Conservation (phyloP, 2,888 invertebrate genomes). For the Trichogramma dendrolimi region DNA sequence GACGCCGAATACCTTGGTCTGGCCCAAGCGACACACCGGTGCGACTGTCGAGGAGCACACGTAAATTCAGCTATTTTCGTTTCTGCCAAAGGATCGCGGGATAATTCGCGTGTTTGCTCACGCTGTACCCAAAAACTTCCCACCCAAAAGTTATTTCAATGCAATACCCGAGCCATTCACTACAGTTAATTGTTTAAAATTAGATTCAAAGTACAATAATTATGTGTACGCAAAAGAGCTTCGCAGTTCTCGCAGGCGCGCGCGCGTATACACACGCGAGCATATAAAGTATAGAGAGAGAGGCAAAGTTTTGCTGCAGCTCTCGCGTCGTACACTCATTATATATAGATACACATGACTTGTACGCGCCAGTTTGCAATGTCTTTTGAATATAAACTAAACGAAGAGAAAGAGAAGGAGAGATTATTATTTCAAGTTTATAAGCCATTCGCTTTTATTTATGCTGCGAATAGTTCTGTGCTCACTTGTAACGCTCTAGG, state of each 20-base stretch:
- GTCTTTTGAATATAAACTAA: no score
- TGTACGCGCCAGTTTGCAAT: no score
- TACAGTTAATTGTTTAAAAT: slow-evolving; percentile 2
- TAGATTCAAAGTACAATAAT: slow-evolving; percentile 3
- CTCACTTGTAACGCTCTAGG: no score
- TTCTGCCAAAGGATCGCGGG: background rate
- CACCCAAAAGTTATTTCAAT: background rate
- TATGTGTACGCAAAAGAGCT: background rate
- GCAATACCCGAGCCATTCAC: background rate
- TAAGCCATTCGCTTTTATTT: no score
- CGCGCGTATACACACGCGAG: slow-evolving; percentile 1
- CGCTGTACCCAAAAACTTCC: background rate
- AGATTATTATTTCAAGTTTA: no score
- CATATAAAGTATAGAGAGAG: slow-evolving; percentile 12
- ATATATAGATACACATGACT: no score
- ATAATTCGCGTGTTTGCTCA: no score
- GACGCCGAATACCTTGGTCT: slow-evolving; percentile 67
- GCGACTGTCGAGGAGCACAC: slow-evolving; percentile 56
- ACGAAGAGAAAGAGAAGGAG: no score
- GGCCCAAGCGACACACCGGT: slow-evolving; percentile 68
- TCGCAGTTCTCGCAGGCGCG: background rate
- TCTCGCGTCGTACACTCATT: no score
- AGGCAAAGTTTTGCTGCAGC: slow-evolving; percentile 18
- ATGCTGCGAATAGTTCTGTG: no score
- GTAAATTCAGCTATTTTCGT: background rate